phyloP scores from a whole-genome alignment of 2,113 vertebrate genomes.

The Callopanchax toddi region DNA sequence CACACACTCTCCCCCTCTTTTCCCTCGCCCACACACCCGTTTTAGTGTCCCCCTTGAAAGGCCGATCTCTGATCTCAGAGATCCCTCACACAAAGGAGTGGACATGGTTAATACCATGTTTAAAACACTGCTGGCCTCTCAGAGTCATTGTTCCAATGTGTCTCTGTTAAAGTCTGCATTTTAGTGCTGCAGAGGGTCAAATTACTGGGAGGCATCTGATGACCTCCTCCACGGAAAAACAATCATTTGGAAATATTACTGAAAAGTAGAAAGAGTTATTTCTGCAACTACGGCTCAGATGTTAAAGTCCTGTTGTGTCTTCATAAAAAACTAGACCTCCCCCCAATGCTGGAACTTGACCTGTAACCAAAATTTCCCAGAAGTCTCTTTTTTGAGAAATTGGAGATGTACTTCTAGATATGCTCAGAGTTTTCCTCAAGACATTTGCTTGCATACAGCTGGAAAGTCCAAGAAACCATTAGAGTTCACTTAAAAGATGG shows the following conservation, averaged over 20 bases:
- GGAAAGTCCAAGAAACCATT: no score
- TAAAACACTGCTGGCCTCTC: conserved; percentile 46
- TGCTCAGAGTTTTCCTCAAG: not conserved
- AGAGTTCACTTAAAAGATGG: no score
- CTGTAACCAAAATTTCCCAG: not conserved
- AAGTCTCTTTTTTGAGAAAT: not conserved
- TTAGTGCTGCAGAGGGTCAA: conserved; percentile 17
- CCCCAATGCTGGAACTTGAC: no score
- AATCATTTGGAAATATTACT: conserved; percentile 9
- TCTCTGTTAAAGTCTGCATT: conserved; percentile 42
- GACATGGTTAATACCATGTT: conserved; percentile 60
- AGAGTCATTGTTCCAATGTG: conserved; percentile 46
- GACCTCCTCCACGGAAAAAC: conserved; percentile 23
- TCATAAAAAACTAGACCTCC: not conserved
- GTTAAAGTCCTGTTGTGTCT: not conserved
- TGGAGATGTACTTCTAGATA: not conserved
- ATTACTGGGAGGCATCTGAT: conserved; percentile 33
- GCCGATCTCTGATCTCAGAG: conserved; percentile 48
- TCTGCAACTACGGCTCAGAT: not conserved
- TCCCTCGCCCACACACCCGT: conserved; percentile 6
- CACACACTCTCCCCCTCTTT: not conserved
- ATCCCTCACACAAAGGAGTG: conserved; percentile 50
- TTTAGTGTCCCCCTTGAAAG: conserved; percentile 58
- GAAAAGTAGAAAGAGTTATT: no score
- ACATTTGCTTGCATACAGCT: not conserved